Conservation (phyloP, 2,797 vertebrate species). For the Austrolebias charrua region DNA sequence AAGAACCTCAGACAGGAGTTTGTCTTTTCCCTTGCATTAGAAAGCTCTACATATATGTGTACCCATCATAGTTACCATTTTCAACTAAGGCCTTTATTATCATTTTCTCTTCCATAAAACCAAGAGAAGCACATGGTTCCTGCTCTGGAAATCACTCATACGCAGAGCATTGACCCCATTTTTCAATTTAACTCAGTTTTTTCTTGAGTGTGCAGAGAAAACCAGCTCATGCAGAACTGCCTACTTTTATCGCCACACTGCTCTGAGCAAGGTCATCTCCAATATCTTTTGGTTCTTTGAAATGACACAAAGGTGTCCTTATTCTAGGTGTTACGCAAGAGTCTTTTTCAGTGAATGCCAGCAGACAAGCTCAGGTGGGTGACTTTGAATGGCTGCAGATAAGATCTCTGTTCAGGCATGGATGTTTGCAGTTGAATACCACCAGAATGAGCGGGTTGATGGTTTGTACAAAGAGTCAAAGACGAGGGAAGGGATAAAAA, state of each 20-base stretch:
- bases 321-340: constrained; percentile 21
- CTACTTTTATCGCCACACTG: constrained; percentile 23
- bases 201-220: not conserved
- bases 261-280: constrained; percentile 38
- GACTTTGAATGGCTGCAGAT: constrained; percentile 21
- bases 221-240: constrained; percentile 21
- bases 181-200: constrained; percentile 44
- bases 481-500: not conserved
- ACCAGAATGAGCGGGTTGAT: not conserved
- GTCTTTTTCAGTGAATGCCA: constrained; percentile 31
- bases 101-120: constrained; percentile 9
- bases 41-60: no score
- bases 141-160: constrained; percentile 14
- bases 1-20: no score
- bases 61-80: constrained; percentile 5
- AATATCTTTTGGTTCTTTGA: constrained; percentile 16
- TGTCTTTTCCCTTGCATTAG: no score
- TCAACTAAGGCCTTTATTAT: not conserved
- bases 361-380: constrained; percentile 19
- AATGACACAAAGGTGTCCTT: constrained; percentile 24
- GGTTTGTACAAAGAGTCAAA: not conserved
- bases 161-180: constrained; percentile 20
- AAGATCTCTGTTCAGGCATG: constrained; percentile 5
- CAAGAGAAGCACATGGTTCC: not conserved
- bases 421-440: constrained; percentile 11